Conservation (phyloP, 2,888 invertebrate genomes). For the Unio pictorum region DNA sequence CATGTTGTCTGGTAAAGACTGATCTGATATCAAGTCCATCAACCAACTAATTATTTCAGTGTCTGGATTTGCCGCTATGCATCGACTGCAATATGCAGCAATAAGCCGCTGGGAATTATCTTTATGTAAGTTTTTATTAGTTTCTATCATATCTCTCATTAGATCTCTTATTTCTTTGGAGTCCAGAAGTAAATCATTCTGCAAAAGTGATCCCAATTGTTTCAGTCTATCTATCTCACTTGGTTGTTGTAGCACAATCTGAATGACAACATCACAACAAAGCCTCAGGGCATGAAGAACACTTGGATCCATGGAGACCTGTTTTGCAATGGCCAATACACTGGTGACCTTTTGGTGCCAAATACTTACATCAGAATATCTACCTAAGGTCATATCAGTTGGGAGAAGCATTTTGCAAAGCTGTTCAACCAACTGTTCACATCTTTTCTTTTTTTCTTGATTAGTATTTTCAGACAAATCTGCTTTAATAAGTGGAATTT, state of each 20-base stretch:
- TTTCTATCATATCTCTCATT: too few species aligned
- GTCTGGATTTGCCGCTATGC: too few species aligned
- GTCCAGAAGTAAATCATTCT: background rate
- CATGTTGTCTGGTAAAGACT: constrained; percentile 6
- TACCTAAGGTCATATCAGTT: background rate
- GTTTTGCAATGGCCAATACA: constrained; percentile 5
- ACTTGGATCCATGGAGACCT: constrained; percentile 4
- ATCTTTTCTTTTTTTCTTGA: background rate
- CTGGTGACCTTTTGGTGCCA: constrained; percentile 4
- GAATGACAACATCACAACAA: constrained; percentile 9
- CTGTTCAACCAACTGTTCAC: background rate
- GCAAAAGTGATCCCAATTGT: constrained; percentile 1
- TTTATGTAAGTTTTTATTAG: too few species aligned
- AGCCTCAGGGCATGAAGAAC: constrained; percentile 7
- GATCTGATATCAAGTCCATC: background rate
- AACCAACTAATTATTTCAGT: too few species aligned
- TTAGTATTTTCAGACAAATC: background rate
- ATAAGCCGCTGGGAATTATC: too few species aligned
- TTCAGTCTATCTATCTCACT: constrained; percentile 1
- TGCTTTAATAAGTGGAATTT: constrained; percentile 1
- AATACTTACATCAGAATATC: background rate
- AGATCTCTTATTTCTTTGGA: background rate
- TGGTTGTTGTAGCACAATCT: constrained; percentile 4
- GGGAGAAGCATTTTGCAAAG: constrained; percentile 2
- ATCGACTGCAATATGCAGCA: too few species aligned